Conservation (phyloP, 2,888 invertebrate species). For the Polydrusus tereticollis region DNA sequence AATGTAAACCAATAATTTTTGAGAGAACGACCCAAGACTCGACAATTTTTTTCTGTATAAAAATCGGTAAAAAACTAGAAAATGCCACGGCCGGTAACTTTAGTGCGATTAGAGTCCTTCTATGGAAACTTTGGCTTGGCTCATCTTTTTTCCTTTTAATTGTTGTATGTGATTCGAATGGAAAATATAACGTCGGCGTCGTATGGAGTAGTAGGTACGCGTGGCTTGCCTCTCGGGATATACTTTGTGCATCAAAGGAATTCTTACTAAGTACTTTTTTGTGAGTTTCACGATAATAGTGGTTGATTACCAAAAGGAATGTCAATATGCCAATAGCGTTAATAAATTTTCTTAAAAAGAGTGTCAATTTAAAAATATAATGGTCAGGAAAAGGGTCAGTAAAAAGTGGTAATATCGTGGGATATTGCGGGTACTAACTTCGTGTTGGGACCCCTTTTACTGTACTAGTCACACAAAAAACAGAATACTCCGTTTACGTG, state of each 20-base stretch:
- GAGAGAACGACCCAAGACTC: neutral
- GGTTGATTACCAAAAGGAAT: neutral
- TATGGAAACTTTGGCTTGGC: constrained; percentile 23
- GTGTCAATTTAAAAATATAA: neutral
- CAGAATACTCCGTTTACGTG: no score
- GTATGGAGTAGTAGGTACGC: constrained; percentile 10
- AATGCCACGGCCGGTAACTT: constrained; percentile 24
- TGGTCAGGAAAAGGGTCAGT: no score
- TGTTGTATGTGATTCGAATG: constrained; percentile 39
- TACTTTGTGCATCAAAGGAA: constrained; percentile 9
- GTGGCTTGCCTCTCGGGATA: neutral
- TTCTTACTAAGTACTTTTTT: constrained; percentile 18
- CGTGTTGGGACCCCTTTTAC: no score
- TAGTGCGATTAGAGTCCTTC: constrained; percentile 27
- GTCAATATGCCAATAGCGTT: neutral
- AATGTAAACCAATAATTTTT: neutral
- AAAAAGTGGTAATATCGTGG: no score
- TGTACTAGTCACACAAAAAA: no score
- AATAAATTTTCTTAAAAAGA: neutral
- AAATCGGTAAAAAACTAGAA: constrained; percentile 13
- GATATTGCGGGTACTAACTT: no score
- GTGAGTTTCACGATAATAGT: constrained; percentile 9
- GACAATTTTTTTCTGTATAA: neutral
- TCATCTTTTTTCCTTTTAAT: constrained; percentile 33
- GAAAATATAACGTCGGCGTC: neutral